A percentile compares a stretch with the other conserved stretches of the same genome.
Conservation (phyloP, 2,113 vertebrate species). For the Melanerpes aurifrons region DNA sequence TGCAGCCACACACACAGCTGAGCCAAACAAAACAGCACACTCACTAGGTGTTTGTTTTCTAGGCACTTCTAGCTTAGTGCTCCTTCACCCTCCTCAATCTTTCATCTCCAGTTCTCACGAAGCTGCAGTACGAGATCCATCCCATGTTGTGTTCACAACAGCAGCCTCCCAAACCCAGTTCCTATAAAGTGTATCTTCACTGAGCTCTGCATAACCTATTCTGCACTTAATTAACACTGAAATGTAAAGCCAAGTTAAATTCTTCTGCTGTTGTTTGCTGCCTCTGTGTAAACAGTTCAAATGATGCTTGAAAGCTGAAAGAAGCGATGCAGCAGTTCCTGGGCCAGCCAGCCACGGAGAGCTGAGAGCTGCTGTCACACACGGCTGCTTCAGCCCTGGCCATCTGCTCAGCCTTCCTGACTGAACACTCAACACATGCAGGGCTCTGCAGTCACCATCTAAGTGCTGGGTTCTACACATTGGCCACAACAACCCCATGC, state of each 20-base stretch:
- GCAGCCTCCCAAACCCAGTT: neutral
- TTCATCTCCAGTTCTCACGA: constrained; percentile 25
- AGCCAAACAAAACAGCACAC: constrained; percentile 60
- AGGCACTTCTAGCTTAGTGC: constrained; percentile 33
- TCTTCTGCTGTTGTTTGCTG: constrained; percentile 1
- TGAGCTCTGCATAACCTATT: neutral
- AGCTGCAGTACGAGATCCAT: neutral
- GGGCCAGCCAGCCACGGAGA: rapidly evolving
- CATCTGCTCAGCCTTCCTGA: neutral
- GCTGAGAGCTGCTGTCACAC: neutral
- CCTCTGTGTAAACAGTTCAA: neutral
- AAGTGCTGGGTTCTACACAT: too few species aligned
- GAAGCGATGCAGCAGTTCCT: neutral
- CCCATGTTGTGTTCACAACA: neutral
- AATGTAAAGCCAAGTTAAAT: neutral
- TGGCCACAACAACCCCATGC: too few species aligned
- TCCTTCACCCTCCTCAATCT: neutral
- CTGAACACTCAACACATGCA: neutral
- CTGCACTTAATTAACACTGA: neutral
- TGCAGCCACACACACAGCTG: constrained; percentile 51
- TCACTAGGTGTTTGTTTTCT: constrained; percentile 36
- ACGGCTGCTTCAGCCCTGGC: neutral
- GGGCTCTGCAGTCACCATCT: neutral
- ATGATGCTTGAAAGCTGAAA: neutral
- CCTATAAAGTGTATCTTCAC: neutral